These are phyloP conservation scores for Drosophila trapezifrons DNA, from an alignment of 1,140 invertebrate species.

Conservation along the genomic window DNA sequence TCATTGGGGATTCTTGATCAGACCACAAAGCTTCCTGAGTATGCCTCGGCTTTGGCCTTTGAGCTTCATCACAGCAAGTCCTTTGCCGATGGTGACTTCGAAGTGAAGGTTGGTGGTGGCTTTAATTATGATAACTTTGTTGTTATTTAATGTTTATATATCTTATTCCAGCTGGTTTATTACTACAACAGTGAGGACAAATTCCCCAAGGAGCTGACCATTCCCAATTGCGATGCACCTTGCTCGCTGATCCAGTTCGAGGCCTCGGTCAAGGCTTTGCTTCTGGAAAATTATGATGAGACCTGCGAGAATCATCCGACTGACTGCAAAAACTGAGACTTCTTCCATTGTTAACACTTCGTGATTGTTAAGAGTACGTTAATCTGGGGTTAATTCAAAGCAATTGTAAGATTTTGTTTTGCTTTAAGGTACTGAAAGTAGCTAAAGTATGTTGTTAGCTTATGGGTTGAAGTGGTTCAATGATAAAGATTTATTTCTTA, in stretches of 20 bases:
- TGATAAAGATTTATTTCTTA: background rate
- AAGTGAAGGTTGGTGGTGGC: slow-evolving; percentile 84
- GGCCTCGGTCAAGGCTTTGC: slow-evolving; percentile 81
- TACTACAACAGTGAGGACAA: slow-evolving; percentile 84
- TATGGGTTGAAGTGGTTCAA: background rate
- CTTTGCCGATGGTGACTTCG: slow-evolving; percentile 81
- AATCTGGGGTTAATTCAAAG: slow-evolving; percentile 5
- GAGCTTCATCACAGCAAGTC: slow-evolving; percentile 86
- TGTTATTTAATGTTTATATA: slow-evolving; percentile 16
- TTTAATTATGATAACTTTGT: rapidly evolving
- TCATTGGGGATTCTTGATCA: slow-evolving; percentile 87
- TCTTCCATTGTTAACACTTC: slow-evolving; percentile 11
- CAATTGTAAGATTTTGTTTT: slow-evolving; percentile 1
- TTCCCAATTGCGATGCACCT: slow-evolving; percentile 85
- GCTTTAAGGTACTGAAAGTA: background rate
- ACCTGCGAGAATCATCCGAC: slow-evolving; percentile 84
- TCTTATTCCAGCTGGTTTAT: slow-evolving; percentile 69
- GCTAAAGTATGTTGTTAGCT: background rate
- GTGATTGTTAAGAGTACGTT: slow-evolving; percentile 31
- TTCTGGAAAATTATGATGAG: slow-evolving; percentile 85
- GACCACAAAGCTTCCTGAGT: slow-evolving; percentile 87
- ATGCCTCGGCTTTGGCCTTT: slow-evolving; percentile 88
- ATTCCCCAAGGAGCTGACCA: slow-evolving; percentile 81
- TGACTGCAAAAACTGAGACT: slow-evolving; percentile 67
- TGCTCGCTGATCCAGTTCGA: slow-evolving; percentile 85